These are phyloP conservation scores for Mythimna impura DNA, from an alignment of 2,888 invertebrate genomes.

Conservation along the genomic window DNA sequence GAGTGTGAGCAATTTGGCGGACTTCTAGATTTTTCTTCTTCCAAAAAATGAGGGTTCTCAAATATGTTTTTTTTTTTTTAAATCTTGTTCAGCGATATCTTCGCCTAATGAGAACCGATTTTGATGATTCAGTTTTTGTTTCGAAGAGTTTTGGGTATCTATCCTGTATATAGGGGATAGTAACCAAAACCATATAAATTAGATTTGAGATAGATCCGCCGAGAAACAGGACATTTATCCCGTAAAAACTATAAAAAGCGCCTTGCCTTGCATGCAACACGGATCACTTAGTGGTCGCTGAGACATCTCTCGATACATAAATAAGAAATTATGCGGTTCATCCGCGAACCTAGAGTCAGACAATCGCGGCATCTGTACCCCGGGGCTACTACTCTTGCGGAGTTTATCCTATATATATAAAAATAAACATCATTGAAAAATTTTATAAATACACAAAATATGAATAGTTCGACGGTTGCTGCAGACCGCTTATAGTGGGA, in stretches of 20 bases:
- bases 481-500: conserved; percentile 47
- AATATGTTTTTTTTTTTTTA: too few species aligned
- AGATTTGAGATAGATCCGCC: not conserved
- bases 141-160: too few species aligned
- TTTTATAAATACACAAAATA: conserved; percentile 28
- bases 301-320: not conserved
- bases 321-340: too few species aligned
- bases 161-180: too few species aligned
- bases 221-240: not conserved
- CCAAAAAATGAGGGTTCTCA: too few species aligned
- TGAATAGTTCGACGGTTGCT: conserved; percentile 38
- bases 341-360: too few species aligned
- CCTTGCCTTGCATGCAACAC: not conserved
- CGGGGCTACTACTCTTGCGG: not conserved
- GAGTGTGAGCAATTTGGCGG: too few species aligned
- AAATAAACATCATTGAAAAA: conserved; percentile 5
- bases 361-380: not conserved
- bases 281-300: not conserved
- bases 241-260: not conserved
- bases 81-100: too few species aligned
- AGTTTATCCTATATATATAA: not conserved
- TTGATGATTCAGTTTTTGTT: too few species aligned
- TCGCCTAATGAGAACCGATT: too few species aligned
- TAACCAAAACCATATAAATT: too few species aligned
- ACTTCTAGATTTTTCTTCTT: too few species aligned